Evolutionary conservation across 2,113 vertebrate genomes (phyloP).

Genomic region (Carassius gibelio): DNA sequence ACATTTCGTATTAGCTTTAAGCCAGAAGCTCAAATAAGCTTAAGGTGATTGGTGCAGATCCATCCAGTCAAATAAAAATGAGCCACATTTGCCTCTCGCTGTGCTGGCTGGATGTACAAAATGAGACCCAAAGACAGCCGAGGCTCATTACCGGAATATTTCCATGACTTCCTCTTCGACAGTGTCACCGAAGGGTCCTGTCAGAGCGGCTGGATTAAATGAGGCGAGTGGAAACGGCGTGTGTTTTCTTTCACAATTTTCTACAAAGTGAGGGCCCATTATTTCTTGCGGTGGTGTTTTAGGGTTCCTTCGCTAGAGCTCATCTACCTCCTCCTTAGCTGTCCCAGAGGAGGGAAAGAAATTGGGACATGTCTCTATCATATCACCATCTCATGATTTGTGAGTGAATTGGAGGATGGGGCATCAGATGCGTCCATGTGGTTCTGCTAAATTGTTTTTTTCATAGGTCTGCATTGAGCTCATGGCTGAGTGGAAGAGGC

Average conservation of each 20-base stretch:
- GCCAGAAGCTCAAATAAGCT: neutral
- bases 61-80: neutral
- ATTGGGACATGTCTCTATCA: conserved; percentile 37
- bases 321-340: conserved; percentile 15
- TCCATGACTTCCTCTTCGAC: conserved; percentile 53
- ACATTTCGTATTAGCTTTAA: neutral
- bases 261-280: conserved; percentile 9
- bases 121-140: conserved; percentile 71
- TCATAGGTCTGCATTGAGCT: conserved; percentile 24
- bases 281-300: conserved; percentile 34
- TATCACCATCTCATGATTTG: conserved; percentile 22
- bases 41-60: neutral
- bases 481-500: conserved; percentile 20
- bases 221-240: conserved; percentile 23
- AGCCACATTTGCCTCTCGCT: neutral
- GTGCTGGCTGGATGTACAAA: conserved; percentile 30
- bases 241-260: conserved; percentile 4
- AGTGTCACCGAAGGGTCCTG: conserved; percentile 3
- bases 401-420: conserved; percentile 35
- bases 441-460: conserved; percentile 50
- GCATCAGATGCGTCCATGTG: conserved; percentile 34
- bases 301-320: conserved; percentile 8
- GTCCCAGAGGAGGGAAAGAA: neutral
- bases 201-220: conserved; percentile 47
- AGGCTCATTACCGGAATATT: conserved; percentile 75